Base-by-base conservation (phyloP, 2,797 vertebrate genomes). In the Selene dorsalis region DNA sequence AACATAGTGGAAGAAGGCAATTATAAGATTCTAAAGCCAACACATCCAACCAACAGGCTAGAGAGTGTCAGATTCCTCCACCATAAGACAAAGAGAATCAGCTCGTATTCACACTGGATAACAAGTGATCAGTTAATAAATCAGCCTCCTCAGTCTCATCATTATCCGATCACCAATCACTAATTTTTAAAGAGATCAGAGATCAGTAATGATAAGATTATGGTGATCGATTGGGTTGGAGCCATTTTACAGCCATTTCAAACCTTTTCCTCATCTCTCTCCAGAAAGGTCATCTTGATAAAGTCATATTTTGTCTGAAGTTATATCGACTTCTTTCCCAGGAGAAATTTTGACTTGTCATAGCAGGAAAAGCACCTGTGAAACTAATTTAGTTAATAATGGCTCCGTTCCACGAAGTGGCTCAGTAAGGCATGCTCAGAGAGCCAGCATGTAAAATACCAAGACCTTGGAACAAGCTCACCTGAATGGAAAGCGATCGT, bases 231-330 rank as follows among this genome's bases (percentile, higher is more conserved):
- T 48, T 63, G 1, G 9, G 48, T 53, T 63, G 1, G 9, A 53
- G 30, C 18, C 30, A 24, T 32, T 66, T 68, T 24, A 62, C 48
- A 70, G 4, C 1, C 30, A 52, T 62, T 83, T 73, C 18, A 57
- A 61, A 52, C 18, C 2, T 28, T 79, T 38, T 61, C 6, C 60
- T 60, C 18, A 69, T 69, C 57, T 90, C 86, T 90, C 88, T 91
- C 91, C 91, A 91, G 86, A 88, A 91, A 90, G 90, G 90, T 88
- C 28, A 48, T 65, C 18, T 50, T 53, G 45, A 16, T 68, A 17
- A 66, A 82, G 22, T 64, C 16, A 63, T 75, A 50, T 82, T 79
- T 73, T 62, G 10, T 73, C 56, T 74, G 48, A 47, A 24, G 22
- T 45, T 70, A 7, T 80, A 43, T 17, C 10, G 14, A 10, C 24